Evolutionary conservation across 2,797 vertebrate genomes (phyloP), one percentile per base, ranked within the genome.

Genomic region (Pogoniulus pusillus): DNA sequence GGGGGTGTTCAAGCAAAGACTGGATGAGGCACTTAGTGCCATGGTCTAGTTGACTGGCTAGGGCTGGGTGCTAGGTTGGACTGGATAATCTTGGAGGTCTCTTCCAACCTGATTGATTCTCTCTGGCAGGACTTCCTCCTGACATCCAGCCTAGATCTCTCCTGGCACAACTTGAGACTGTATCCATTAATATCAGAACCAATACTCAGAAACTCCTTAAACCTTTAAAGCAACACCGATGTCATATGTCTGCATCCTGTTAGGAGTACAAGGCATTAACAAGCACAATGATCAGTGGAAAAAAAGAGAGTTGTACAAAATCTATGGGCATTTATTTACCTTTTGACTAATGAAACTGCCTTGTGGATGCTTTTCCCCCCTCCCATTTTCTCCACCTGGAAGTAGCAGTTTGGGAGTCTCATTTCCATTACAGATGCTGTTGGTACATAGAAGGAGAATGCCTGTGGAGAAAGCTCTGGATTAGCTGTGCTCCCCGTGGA

Each of bases 361-460:
- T 84, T 35, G 7, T 14, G 41, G 29, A 30, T 82, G 91, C 54
- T 26, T 69, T 86, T 69, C n/a, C 39, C 15, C 63, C 8, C 45
- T 71, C 65, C 41, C 10, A 14, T 84, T 59, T 93, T 51, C 71
- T 82, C 58, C 54, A 39, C 41, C 72, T 90, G 80, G 79, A 82
- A 66, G 78, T 29, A 77, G 58, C 32, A 87, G 41, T 91, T 77
- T 57, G 51, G 55, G 70, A 86, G 37, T 20, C 35, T 92, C 29
- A 81, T 94, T 95, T 88, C 85, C 85, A 72, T 79, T 90, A 63
- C 71, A 92, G 86, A 57, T 91, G 85, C 58, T 82, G 60, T 39
- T 82, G 80, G 41, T 75, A 65, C 81, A 72, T 88, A 37, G 93
- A 92, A 92, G 66, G 41, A 90, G 65, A 87, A n/a, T 12, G 81